Base-by-base conservation (phyloP, 2,113 vertebrate species). In the Clinocottus analis region DNA sequence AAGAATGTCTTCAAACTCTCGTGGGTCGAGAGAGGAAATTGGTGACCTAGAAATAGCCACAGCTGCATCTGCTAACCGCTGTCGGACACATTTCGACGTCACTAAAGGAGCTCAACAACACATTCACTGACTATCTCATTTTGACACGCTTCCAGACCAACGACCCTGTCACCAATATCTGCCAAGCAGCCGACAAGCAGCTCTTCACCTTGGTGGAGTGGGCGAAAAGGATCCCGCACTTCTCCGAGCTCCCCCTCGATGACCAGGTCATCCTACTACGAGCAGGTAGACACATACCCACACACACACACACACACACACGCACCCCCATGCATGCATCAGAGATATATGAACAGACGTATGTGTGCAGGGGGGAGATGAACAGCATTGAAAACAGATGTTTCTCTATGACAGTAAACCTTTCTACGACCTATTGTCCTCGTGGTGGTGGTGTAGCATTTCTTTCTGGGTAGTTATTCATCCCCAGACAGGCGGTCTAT, bases 161-260 rank as follows among this genome's bases (percentile, higher is more conserved):
- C 0, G 97, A 99, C 92, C 98, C 97, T 0, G 97, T 99, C 85
- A 99, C 97, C 84, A 99, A 99, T 83, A 99, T 99, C 86, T 99
- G 98, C 91, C 98, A 99, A 0, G 98, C 97, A 0, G 98, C 97
- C 0, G 98, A 99, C 87, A 99, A 99, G 83, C 98, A 99, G 93
- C 96, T 99, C 49, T 99, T 99, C 90, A 99, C 97, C 0, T 91
- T 99, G 0, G 98, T 99, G 0, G 98, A 99, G 82, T 99, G 97
- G 98, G 97, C 98, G 71, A 99, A 99, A 89, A 95, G 97, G 79
- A 97, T 99, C 63, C 98, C 97, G 0, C 96, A 99, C 89, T 99
- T 99, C 94, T 99, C 97, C 0, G 96, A 97, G 65, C 95, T 99
- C 74, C 95, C 96, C 0, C 87, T 99, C 65, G 98, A 99, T 47